phyloP scores from a whole-genome alignment of 30 jellyfish, hydroid and myxozoan species.

The Chrysaora quinquecirrha region DNA sequence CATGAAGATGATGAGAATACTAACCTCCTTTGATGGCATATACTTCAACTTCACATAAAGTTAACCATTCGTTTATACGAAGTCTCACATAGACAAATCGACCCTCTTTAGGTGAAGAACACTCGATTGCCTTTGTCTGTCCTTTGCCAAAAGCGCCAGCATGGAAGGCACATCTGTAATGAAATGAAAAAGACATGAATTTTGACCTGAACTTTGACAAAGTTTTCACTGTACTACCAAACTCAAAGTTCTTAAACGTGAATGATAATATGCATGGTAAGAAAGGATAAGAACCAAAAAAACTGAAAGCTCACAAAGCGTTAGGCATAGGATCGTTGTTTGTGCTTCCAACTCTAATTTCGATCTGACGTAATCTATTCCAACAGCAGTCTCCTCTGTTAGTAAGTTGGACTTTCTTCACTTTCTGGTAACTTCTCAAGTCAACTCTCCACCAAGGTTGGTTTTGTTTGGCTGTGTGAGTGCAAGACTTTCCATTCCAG shows the following conservation, averaged over 20 bases:
- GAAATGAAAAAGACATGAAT: neutral
- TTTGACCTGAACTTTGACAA: too few relatives aligned
- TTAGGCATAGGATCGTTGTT: constrained; percentile 39
- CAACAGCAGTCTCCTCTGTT: constrained; percentile 65
- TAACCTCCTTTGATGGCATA: constrained; percentile 43
- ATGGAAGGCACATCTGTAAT: neutral
- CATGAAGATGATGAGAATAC: neutral
- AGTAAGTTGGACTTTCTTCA: constrained; percentile 31
- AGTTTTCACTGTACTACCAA: too few relatives aligned
- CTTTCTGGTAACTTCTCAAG: constrained; percentile 18
- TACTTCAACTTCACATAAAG: constrained; percentile 65
- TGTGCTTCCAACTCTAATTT: constrained; percentile 40
- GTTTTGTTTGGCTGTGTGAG: constrained; percentile 33
- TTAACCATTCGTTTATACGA: constrained; percentile 34
- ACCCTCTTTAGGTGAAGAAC: constrained; percentile 47
- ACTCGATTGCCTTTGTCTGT: constrained; percentile 24
- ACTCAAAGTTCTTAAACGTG: too few relatives aligned
- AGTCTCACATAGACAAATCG: constrained; percentile 36
- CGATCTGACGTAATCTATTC: constrained; percentile 41
- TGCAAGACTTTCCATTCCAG: constrained; percentile 56
- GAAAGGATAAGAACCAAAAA: too few relatives aligned
- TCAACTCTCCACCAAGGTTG: constrained; percentile 78
- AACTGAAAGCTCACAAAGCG: constrained; percentile 31
- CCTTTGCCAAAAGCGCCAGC: constrained; percentile 60
- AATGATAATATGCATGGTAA: neutral